Conservation (phyloP, 2,888 invertebrate species). For the Eupelmus urozonus region DNA sequence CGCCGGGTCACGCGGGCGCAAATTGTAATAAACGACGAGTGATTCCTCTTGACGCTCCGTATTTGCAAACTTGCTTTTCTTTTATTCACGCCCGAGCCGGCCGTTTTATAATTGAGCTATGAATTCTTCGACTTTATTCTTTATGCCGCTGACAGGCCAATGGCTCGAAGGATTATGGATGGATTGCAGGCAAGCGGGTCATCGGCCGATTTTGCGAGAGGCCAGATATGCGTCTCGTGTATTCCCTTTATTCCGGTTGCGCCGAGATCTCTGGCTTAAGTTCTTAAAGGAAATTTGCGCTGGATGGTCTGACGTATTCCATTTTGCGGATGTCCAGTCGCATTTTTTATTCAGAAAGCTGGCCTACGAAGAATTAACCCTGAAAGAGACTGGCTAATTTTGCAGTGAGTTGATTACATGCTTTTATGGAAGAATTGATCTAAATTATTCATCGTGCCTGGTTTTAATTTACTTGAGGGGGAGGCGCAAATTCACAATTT, state of each 20-base stretch:
- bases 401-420: no score
- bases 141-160: no score
- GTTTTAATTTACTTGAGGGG: no score
- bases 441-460: no score
- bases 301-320: slow-evolving; percentile 1
- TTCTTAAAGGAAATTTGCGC: slow-evolving; percentile 15
- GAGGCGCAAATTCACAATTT: no score
- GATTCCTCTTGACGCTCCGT: slow-evolving; percentile 36
- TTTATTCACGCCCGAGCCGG: slow-evolving; percentile 11
- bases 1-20: slow-evolving; percentile 6
- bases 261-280: no score
- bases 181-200: not conserved
- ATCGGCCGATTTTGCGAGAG: not conserved
- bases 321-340: not conserved
- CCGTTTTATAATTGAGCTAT: slow-evolving; percentile 51
- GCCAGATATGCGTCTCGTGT: not conserved
- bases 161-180: no score
- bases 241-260: slow-evolving; percentile 16
- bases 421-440: no score
- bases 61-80: slow-evolving; percentile 56
- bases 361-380: not conserved
- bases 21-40: slow-evolving; percentile 57
- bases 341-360: slow-evolving; percentile 13
- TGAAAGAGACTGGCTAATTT: slow-evolving; percentile 13
- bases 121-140: slow-evolving; percentile 1